Conservation (phyloP, 2,113 vertebrate genomes). For the Larimichthys crocea region DNA sequence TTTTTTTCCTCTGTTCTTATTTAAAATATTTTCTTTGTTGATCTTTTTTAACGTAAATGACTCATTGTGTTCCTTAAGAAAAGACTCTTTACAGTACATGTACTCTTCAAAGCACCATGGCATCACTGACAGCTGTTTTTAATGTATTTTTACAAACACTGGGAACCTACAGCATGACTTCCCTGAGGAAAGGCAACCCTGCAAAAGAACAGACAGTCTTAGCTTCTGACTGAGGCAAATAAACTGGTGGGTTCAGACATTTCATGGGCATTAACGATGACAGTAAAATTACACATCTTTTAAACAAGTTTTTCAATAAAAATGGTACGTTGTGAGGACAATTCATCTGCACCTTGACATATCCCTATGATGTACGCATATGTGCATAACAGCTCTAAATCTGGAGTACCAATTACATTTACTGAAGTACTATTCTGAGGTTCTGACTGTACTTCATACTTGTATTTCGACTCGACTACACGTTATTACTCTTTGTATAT, state of each 20-base stretch:
- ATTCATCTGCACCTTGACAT: neutral
- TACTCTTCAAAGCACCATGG: slow-evolving; percentile 29
- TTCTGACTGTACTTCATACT: neutral
- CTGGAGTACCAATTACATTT: neutral
- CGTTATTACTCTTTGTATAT: too few species aligned
- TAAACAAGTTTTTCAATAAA: slow-evolving; percentile 4
- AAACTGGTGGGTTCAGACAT: neutral
- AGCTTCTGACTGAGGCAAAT: slow-evolving; percentile 2
- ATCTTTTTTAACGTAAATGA: neutral
- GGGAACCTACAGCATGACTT: slow-evolving; percentile 19
- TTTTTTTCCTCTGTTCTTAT: neutral
- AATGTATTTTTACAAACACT: slow-evolving; percentile 35
- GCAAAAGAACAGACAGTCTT: slow-evolving; percentile 16
- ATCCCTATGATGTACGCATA: neutral
- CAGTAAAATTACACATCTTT: slow-evolving; percentile 26
- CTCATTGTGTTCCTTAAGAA: neutral
- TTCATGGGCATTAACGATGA: slow-evolving; percentile 7
- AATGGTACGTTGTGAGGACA: neutral
- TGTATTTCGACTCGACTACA: too few species aligned
- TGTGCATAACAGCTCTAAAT: neutral
- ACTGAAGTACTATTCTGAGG: neutral
- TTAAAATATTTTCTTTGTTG: neutral
- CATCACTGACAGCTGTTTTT: slow-evolving; percentile 44
- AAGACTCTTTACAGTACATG: neutral
- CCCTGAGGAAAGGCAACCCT: slow-evolving; percentile 25